These are phyloP conservation scores for Meiosimyza decipiens DNA, from an alignment of 2,888 invertebrate species.

Conservation along the genomic window DNA sequence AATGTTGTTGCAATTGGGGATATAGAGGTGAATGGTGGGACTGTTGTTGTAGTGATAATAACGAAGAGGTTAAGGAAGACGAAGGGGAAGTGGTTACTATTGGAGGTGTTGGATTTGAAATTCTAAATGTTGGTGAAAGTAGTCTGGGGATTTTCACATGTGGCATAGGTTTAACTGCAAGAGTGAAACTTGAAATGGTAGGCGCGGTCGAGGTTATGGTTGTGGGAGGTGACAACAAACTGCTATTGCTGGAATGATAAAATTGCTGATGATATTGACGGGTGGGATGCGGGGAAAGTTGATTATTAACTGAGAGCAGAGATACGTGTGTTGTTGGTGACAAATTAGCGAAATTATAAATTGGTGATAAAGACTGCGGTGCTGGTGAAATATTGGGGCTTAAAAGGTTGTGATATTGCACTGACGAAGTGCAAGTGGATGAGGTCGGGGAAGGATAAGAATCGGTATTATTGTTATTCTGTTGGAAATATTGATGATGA, in stretches of 20 bases:
- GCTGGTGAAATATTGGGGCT: conserved; percentile 41
- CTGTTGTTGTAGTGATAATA: conserved; percentile 25
- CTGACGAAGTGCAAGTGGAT: not conserved
- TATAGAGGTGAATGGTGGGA: conserved; percentile 39
- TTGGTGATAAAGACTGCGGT: conserved; percentile 37
- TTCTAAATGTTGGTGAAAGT: conserved; percentile 31
- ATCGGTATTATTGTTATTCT: conserved; percentile 26
- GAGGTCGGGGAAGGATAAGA: conserved; percentile 5
- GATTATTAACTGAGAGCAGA: not conserved
- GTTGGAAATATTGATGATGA: conserved; percentile 41
- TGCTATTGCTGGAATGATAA: not conserved
- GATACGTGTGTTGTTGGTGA: conserved; percentile 32
- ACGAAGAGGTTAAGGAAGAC: conserved; percentile 25
- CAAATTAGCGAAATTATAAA: conserved; percentile 33
- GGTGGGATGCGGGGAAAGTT: conserved; percentile 8
- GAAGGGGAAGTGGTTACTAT: conserved; percentile 24
- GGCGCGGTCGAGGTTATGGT: too few species aligned
- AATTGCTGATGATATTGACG: conserved; percentile 11
- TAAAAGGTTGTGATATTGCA: conserved; percentile 30
- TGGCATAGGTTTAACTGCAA: conserved; percentile 12
- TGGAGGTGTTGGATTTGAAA: not conserved
- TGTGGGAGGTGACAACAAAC: not conserved
- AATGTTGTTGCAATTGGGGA: conserved; percentile 43
- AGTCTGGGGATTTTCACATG: conserved; percentile 36
- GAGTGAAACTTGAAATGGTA: not conserved